A percentile compares a stretch with the other conserved stretches of the same genome.
These are phyloP conservation scores for Tetranychus cinnabarinus DNA, from an alignment of 1,140 invertebrate genomes.

Conservation along the genomic window DNA sequence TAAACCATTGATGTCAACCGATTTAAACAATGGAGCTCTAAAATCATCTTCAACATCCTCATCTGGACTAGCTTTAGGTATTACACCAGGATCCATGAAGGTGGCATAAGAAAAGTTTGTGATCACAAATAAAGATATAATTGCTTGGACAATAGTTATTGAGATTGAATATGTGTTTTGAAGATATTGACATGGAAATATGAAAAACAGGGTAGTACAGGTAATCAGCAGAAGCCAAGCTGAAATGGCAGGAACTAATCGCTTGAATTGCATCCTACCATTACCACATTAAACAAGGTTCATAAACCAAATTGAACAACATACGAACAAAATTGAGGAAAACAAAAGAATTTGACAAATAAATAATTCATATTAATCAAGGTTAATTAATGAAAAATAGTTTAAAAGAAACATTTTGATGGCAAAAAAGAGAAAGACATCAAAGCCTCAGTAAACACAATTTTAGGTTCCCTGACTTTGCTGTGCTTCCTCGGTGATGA, in stretches of 20 bases:
- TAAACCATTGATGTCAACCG: constrained; percentile 91
- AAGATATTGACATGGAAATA: constrained; percentile 63
- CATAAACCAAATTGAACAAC: neutral
- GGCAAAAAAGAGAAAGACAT: no score
- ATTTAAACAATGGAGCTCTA: constrained; percentile 87
- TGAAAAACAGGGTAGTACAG: constrained; percentile 79
- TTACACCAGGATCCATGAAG: constrained; percentile 97
- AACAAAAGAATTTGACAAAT: no score
- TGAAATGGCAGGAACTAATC: constrained; percentile 81
- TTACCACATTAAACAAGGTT: constrained; percentile 3
- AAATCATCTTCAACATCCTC: constrained; percentile 97
- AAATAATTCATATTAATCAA: no score
- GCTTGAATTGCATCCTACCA: constrained; percentile 45
- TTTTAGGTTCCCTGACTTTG: no score
- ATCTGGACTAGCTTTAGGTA: constrained; percentile 88
- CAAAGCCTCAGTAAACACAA: no score
- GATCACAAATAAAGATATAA: constrained; percentile 86
- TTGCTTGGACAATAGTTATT: constrained; percentile 71
- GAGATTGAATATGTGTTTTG: constrained; percentile 53
- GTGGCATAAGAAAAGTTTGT: constrained; percentile 94
- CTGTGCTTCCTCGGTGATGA: no score
- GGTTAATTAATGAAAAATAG: no score
- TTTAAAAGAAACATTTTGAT: no score
- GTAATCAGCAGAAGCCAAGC: constrained; percentile 77
- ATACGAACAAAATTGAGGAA: no score